phyloP scores from a whole-genome alignment of 1,140 invertebrate species.

The Helicoverpa armigera region DNA sequence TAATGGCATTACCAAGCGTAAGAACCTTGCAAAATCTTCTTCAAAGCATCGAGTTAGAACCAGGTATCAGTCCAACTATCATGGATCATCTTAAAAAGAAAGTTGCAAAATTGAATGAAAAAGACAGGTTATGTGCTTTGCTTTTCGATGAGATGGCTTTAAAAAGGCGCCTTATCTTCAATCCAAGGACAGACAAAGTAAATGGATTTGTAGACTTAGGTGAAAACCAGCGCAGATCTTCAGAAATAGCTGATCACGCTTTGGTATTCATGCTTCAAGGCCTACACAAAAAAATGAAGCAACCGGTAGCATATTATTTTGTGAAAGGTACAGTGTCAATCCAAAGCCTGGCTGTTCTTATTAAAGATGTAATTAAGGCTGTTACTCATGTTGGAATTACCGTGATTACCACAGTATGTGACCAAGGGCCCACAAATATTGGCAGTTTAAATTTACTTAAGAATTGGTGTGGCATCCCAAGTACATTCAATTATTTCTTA shows the following conservation, averaged over 20 bases:
- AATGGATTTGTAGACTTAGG: conserved; percentile 40
- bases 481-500: background rate
- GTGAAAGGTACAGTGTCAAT: background rate
- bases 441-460: conserved; percentile 40
- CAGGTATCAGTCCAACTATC: no score
- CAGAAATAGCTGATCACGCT: background rate
- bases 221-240: background rate
- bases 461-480: background rate
- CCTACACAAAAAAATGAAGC: background rate
- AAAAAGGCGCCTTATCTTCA: conserved; percentile 42
- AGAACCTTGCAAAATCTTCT: conserved; percentile 29
- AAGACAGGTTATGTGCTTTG: conserved; percentile 1
- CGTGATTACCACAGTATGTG: conserved; percentile 49
- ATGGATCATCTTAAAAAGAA: no score
- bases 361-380: background rate
- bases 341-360: background rate
- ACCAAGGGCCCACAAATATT: conserved; percentile 57
- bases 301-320: background rate
- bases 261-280: background rate
- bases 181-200: conserved; percentile 38
- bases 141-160: conserved; percentile 49
- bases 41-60: background rate
- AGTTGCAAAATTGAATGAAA: background rate
- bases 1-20: conserved; percentile 21
- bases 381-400: background rate